Percentiles rank a stretch among this genome's conserved stretches.
Evolutionary conservation across 2,888 invertebrate genomes (phyloP).

Genomic region (Torymus auratus): DNA sequence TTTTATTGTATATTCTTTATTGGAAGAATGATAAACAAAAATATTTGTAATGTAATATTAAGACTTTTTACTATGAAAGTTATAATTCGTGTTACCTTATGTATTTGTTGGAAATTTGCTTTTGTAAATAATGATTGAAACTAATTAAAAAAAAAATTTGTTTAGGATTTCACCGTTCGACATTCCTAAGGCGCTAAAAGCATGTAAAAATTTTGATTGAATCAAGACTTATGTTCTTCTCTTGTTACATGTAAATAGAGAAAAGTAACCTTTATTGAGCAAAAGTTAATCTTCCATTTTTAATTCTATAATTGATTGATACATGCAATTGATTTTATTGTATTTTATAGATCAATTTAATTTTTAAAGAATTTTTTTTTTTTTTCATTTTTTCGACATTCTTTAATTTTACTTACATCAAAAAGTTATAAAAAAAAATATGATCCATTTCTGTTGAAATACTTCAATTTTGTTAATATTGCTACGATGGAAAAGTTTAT

Average conservation of each 20-base stretch:
- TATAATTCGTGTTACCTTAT: conserved; percentile 7
- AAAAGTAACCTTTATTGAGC: neutral
- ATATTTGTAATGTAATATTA: neutral
- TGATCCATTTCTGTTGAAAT: neutral
- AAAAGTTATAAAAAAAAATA: neutral
- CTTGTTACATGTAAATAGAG: conserved; percentile 19
- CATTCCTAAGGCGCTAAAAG: conserved; percentile 27
- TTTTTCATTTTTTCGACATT: neutral
- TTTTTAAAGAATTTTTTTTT: neutral
- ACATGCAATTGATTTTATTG: neutral
- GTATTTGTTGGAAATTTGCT: conserved; percentile 5
- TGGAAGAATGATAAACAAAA: neutral
- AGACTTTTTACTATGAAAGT: neutral
- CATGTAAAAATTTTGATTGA: conserved; percentile 18
- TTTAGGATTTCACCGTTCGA: conserved; percentile 47
- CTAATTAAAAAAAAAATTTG: neutral
- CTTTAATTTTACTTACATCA: neutral
- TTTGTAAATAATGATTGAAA: conserved; percentile 22
- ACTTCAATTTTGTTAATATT: conserved; percentile 15
- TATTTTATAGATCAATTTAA: neutral
- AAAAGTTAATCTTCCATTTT: conserved; percentile 8
- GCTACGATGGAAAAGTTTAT: conserved; percentile 24
- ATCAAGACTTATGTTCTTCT: conserved; percentile 2
- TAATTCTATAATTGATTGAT: no score
- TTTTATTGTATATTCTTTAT: conserved; percentile 8